phyloP scores from a whole-genome alignment of 2,888 invertebrate species.

The Podotricha telesiphe region DNA sequence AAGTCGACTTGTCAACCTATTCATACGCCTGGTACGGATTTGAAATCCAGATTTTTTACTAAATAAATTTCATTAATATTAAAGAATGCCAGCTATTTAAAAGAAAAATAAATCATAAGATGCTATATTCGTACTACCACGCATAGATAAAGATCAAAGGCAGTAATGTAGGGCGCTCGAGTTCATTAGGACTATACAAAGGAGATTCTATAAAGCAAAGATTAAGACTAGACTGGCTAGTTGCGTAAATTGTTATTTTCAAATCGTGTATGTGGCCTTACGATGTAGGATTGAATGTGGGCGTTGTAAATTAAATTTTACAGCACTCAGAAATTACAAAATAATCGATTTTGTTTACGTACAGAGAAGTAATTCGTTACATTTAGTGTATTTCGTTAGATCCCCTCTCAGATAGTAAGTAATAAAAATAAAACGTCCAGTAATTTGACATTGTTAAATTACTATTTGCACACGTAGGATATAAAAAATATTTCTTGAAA shows the following conservation, averaged over 20 bases:
- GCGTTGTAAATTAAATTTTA: slow-evolving; percentile 19
- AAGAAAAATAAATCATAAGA: slow-evolving; percentile 25
- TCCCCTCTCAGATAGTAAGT: too few relatives aligned
- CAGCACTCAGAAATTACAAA: not conserved
- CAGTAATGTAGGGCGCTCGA: slow-evolving; percentile 36
- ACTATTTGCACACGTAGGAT: too few relatives aligned
- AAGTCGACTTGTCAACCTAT: too few relatives aligned
- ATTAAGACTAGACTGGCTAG: slow-evolving; percentile 21
- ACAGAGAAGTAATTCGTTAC: too few relatives aligned
- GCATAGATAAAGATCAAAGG: slow-evolving; percentile 37
- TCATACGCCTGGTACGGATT: too few relatives aligned
- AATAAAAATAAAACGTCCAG: too few relatives aligned
- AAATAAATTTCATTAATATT: not conserved
- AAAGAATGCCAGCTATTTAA: not conserved
- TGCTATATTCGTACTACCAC: slow-evolving; percentile 33
- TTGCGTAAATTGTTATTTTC: slow-evolving; percentile 33
- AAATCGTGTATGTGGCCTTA: slow-evolving; percentile 26
- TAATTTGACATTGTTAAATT: too few relatives aligned
- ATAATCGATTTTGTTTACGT: too few relatives aligned
- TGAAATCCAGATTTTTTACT: too few relatives aligned
- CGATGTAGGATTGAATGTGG: slow-evolving; percentile 16
- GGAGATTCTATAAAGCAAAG: slow-evolving; percentile 21
- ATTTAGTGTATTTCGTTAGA: too few relatives aligned
- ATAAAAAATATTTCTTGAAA: too few relatives aligned
- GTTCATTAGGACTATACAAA: slow-evolving; percentile 36